Evolutionary conservation across 2,888 invertebrate genomes (phyloP), one percentile per base, ranked within the genome.

Genomic region (Trachelus iudaicus): DNA sequence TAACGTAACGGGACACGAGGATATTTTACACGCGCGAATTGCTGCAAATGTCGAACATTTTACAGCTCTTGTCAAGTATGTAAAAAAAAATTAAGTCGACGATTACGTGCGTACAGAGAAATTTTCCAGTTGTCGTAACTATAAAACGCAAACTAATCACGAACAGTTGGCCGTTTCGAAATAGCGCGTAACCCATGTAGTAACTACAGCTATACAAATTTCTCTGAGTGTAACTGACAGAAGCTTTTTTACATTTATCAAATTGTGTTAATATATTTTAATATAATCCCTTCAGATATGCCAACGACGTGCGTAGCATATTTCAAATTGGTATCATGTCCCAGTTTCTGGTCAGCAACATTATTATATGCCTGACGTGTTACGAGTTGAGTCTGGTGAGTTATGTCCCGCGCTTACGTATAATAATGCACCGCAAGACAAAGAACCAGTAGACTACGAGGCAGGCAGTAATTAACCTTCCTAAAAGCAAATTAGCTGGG

Each of bases 321-420:
- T 90, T 89, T 79, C 84, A 85, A n/a, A 82, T 84, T 73, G 83
- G 85, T 12, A 84, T 89, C n/a, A 83, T 91, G 71, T 83, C 84
- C 9, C 92, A 92, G 81, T 91, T 92, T 75, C 69, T 85, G 1
- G 87, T 89, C 9, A 89, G 89, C 56, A 83, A 87, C 23, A 81
- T 90, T 6, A 90, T 92, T 40, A 87, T 92, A 30, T 92, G 92
- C 81, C 84, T 91, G 23, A 91, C 91, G 11, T 87, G 90, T 77
- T 91, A 91, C 79, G 88, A 91, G 83, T 84, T 92, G 79, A 89
- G 89, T 75, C 80, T 89, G 87, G 91, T 91, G 84, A 84, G 81
- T 81, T 77, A 23, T n/a, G 12, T 74, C 23, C 33, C 6, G 23
- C 23, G n/a, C 73, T 76, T 13, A 23, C 11, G 40, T 15, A 34